Evolutionary conservation across 2,113 vertebrate genomes (phyloP).

Genomic region (Tetrao urogallus): DNA sequence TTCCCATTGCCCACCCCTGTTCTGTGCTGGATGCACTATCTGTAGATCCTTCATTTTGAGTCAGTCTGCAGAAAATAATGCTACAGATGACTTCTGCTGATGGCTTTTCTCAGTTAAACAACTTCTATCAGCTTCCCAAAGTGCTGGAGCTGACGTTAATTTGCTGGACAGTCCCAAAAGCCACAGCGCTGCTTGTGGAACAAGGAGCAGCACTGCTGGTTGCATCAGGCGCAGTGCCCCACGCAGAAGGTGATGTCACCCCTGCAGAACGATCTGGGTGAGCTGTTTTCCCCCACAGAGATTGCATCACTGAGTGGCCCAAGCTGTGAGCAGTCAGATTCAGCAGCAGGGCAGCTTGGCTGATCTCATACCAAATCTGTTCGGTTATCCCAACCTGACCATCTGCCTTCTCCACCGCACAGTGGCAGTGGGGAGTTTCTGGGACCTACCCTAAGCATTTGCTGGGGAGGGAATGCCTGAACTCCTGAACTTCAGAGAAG

Average conservation of each 20-base stretch:
- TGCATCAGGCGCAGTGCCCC: background rate
- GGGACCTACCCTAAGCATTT: background rate
- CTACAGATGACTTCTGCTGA: background rate
- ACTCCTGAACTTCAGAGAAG: background rate
- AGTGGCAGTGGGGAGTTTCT: background rate
- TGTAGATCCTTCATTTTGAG: background rate
- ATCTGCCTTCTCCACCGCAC: background rate
- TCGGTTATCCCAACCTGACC: background rate
- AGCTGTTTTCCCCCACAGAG: background rate
- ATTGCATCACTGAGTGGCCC: background rate
- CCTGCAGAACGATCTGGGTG: background rate
- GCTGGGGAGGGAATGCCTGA: background rate
- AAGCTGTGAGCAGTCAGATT: background rate
- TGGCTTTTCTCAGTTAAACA: background rate
- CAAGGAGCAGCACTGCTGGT: rapidly evolving
- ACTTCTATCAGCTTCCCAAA: background rate
- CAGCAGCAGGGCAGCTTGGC: background rate
- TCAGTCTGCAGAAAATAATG: background rate
- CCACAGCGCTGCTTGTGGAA: too few species aligned
- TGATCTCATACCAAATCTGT: background rate
- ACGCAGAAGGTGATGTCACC: background rate
- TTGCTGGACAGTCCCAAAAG: background rate
- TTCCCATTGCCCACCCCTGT: rapidly evolving
- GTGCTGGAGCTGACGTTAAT: rapidly evolving
- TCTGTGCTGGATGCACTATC: background rate